Conservation (phyloP, 2,888 invertebrate genomes). For the Galerucella calmariensis region DNA sequence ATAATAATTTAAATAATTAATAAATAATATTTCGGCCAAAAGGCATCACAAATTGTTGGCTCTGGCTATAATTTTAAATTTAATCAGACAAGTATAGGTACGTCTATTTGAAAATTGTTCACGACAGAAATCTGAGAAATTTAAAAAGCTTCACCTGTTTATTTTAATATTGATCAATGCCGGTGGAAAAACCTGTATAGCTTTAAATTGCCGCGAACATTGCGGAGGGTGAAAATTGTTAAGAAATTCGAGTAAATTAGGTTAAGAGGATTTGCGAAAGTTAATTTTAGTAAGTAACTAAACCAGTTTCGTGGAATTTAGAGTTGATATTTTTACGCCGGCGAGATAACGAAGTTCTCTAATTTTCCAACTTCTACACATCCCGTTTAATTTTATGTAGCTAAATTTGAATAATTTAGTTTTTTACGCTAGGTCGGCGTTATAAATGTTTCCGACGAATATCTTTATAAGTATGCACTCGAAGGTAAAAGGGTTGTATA, state of each 20-base stretch:
- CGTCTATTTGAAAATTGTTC: too few relatives aligned
- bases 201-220: slow-evolving; percentile 40
- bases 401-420: slow-evolving; percentile 37
- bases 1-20: too few relatives aligned
- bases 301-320: slow-evolving; percentile 53
- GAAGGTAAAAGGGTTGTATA: not conserved
- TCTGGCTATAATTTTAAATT: too few relatives aligned
- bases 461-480: not conserved
- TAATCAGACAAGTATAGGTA: too few relatives aligned
- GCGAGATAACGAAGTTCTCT: slow-evolving; percentile 50
- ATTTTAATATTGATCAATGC: slow-evolving; percentile 28
- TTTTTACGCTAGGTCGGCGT: slow-evolving; percentile 24
- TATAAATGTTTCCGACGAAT: not conserved
- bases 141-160: not conserved
- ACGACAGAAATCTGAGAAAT: too few relatives aligned
- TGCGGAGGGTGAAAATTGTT: slow-evolving; percentile 50
- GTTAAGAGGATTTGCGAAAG: slow-evolving; percentile 55
- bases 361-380: slow-evolving; percentile 47
- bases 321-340: slow-evolving; percentile 52
- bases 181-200: slow-evolving; percentile 34
- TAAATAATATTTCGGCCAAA: too few relatives aligned
- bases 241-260: slow-evolving; percentile 55
- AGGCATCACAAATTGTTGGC: too few relatives aligned
- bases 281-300: slow-evolving; percentile 57
- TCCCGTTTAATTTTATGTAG: slow-evolving; percentile 35